These are phyloP conservation scores for Chrysaora quinquecirrha DNA, from an alignment of 30 jellyfish, hydroid and myxozoan genomes.

Conservation along the genomic window DNA sequence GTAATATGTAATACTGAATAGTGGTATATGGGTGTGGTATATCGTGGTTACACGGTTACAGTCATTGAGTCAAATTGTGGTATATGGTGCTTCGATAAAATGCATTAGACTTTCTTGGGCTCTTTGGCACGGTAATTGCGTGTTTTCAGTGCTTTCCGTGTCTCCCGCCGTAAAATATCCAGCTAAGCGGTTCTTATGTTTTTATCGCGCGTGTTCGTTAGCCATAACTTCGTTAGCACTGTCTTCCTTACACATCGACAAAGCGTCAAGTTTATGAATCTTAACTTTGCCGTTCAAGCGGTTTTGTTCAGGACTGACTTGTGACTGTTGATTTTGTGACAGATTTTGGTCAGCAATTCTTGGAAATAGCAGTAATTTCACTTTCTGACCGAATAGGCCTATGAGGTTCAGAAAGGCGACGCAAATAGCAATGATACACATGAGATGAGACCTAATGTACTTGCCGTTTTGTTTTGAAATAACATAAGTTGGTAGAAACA, in stretches of 20 bases:
- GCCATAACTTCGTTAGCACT: no score
- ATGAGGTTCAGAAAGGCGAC: conserved; percentile 79
- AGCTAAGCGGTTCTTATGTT: no score
- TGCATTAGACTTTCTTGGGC: no score
- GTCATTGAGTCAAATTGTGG: no score
- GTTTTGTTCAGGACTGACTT: conserved; percentile 26
- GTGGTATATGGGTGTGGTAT: no score
- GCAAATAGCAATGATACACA: conserved; percentile 54
- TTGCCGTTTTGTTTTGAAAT: conserved; percentile 19
- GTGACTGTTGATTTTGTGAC: conserved; percentile 23
- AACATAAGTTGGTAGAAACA: conserved; percentile 85
- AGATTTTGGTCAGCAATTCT: conserved; percentile 41
- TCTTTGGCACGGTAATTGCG: no score
- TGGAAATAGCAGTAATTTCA: conserved; percentile 54
- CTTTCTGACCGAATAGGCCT: conserved; percentile 93
- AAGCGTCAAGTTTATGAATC: conserved; percentile 41
- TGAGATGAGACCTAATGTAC: conserved; percentile 42
- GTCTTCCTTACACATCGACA: conserved; percentile 34
- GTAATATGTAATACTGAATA: no score
- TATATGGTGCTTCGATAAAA: no score
- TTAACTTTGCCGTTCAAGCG: conserved; percentile 10
- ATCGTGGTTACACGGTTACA: no score
- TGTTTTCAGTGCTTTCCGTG: no score
- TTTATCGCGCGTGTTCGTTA: no score
- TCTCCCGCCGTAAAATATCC: no score